Evolutionary conservation across 2,888 invertebrate species (phyloP).

Genomic region (Drosophila yooni): DNA sequence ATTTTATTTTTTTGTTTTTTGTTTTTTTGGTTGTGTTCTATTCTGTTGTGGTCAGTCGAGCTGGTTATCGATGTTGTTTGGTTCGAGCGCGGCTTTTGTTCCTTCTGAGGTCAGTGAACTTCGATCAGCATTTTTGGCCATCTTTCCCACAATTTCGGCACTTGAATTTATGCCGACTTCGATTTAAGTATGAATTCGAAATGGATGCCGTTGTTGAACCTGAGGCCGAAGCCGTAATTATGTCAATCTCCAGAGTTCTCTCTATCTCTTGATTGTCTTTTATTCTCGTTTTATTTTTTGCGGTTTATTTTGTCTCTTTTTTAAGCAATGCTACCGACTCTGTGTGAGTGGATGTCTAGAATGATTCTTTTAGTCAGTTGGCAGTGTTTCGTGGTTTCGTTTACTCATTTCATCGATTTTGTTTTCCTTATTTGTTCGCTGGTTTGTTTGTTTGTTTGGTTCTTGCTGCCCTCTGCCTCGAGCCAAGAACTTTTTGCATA

Average conservation of each 20-base stretch:
- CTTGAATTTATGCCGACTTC: slow-evolving; percentile 72
- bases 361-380: slow-evolving; percentile 37
- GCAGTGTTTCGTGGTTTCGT: slow-evolving; percentile 25
- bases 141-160: slow-evolving; percentile 50
- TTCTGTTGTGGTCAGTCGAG: slow-evolving; percentile 24
- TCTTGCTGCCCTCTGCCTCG: slow-evolving; percentile 15
- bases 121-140: slow-evolving; percentile 16
- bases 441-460: slow-evolving; percentile 20
- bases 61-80: slow-evolving; percentile 14
- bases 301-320: not conserved
- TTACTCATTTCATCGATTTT: slow-evolving; percentile 25
- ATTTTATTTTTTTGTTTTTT: not conserved
- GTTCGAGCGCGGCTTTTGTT: slow-evolving; percentile 37
- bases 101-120: slow-evolving; percentile 62
- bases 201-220: slow-evolving; percentile 36
- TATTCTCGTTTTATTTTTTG: not conserved
- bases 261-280: slow-evolving; percentile 28
- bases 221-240: slow-evolving; percentile 54
- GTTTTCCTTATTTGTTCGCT: slow-evolving; percentile 19
- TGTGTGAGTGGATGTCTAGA: slow-evolving; percentile 34
- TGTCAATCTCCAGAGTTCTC: slow-evolving; percentile 56
- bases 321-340: slow-evolving; percentile 14
- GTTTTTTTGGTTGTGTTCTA: not conserved
- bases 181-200: slow-evolving; percentile 37
- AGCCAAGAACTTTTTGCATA: slow-evolving; percentile 74